Evolutionary conservation across 2,113 vertebrate genomes (phyloP).

Genomic region (Diphyllodes magnificus): DNA sequence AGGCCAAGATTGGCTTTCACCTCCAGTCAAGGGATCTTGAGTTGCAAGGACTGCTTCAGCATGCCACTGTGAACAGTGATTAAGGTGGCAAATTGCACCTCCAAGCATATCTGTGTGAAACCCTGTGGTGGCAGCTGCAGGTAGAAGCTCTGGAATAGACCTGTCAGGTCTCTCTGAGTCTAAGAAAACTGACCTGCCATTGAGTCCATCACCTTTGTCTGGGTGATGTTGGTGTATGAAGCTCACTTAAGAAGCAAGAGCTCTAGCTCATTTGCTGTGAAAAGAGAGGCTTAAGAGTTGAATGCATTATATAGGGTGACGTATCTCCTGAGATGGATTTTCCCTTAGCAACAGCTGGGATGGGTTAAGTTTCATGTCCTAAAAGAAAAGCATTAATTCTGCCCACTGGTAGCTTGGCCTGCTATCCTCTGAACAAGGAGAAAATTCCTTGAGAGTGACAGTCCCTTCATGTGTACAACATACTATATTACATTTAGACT

Average conservation of each 20-base stretch:
- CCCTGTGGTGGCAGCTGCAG: background rate
- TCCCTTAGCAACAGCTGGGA: background rate
- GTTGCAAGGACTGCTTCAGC: background rate
- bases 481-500: background rate
- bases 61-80: background rate
- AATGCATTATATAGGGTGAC: background rate
- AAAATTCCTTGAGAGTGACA: background rate
- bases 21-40: background rate
- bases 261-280: background rate
- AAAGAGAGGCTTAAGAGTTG: background rate
- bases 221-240: background rate
- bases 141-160: background rate
- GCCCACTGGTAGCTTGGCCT: background rate
- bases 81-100: background rate
- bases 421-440: background rate
- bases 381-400: background rate
- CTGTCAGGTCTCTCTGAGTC: background rate
- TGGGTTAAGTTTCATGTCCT: background rate
- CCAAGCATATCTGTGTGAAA: background rate
- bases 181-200: background rate
- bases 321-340: background rate
- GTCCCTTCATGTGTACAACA: background rate
- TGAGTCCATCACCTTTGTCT: background rate
- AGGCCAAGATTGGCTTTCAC: background rate
- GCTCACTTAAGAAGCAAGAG: background rate